These are phyloP conservation scores for Oryzias celebensis DNA, from an alignment of 2,113 vertebrate genomes.

Conservation along the genomic window DNA sequence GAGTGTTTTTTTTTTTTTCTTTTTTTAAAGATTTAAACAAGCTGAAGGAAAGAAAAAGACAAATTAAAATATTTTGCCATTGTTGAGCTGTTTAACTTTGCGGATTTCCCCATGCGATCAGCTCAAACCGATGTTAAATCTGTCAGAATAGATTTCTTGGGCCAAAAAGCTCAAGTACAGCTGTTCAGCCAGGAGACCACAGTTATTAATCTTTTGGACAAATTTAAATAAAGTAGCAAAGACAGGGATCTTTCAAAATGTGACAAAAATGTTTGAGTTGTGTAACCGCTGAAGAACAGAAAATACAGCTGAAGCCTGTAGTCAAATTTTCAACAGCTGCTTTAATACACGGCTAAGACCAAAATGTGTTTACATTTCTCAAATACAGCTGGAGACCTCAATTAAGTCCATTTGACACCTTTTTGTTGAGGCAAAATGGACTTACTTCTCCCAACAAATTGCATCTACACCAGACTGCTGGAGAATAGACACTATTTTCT, in stretches of 20 bases:
- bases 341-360: conserved; percentile 52
- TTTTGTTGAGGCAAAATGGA: conserved; percentile 68
- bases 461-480: conserved; percentile 45
- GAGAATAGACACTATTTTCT: conserved; percentile 24
- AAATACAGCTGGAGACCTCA: conserved; percentile 64
- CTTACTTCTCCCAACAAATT: conserved; percentile 66
- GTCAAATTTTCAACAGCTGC: neutral
- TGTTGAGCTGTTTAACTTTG: conserved; percentile 23
- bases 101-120: conserved; percentile 24
- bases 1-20: conserved; percentile 3
- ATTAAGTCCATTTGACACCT: conserved; percentile 67
- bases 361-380: conserved; percentile 69
- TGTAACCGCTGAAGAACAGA: too few relatives aligned
- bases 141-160: conserved; percentile 34
- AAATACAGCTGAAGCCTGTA: too few relatives aligned
- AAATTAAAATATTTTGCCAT: conserved; percentile 19
- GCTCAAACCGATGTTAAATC: conserved; percentile 32
- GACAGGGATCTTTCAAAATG: conserved; percentile 24
- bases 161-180: conserved; percentile 7
- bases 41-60: conserved; percentile 7
- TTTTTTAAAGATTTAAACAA: conserved; percentile 5
- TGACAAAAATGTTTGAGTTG: conserved; percentile 12
- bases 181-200: too few relatives aligned
- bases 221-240: conserved; percentile 1
- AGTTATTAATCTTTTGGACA: too few relatives aligned